phyloP scores from a whole-genome alignment of 2,888 invertebrate species.

The Drosophila helvetica region DNA sequence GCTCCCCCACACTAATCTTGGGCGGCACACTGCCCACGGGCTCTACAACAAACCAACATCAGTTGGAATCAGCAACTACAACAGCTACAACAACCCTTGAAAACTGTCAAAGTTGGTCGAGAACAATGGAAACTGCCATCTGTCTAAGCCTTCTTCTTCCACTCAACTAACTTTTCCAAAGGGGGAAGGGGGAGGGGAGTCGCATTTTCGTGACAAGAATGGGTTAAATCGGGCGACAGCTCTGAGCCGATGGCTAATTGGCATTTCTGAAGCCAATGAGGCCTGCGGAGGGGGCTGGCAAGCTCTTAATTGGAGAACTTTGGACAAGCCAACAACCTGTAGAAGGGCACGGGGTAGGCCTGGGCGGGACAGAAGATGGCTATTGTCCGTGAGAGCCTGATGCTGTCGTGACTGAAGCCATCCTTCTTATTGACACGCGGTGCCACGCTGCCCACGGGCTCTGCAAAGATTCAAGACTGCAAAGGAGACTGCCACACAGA shows the following conservation, averaged over 20 bases:
- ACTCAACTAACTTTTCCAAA: constrained; percentile 18
- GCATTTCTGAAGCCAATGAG: constrained; percentile 53
- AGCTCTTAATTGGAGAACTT: constrained; percentile 47
- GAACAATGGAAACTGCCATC: constrained; percentile 19
- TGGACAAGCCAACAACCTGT: constrained; percentile 34
- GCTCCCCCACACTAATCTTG: constrained; percentile 86
- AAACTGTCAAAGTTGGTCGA: constrained; percentile 54
- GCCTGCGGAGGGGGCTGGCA: constrained; percentile 48
- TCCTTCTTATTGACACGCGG: constrained; percentile 86
- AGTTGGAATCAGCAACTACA: not conserved
- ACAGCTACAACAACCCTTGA: constrained; percentile 30
- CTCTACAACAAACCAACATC: constrained; percentile 82
- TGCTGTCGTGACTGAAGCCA: constrained; percentile 83
- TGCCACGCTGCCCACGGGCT: constrained; percentile 85
- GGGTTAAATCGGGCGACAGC: constrained; percentile 51
- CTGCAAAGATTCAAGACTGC: constrained; percentile 60
- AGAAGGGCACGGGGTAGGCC: constrained; percentile 88
- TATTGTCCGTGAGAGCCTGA: constrained; percentile 85
- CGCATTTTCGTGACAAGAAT: constrained; percentile 53
- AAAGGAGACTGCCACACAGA: constrained; percentile 7
- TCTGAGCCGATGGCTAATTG: constrained; percentile 50
- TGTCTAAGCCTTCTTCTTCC: constrained; percentile 5
- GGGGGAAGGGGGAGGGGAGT: not conserved
- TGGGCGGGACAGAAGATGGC: constrained; percentile 89
- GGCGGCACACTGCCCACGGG: constrained; percentile 86